phyloP scores from a whole-genome alignment of 2,113 vertebrate species.

The Coracopsis vasa region DNA sequence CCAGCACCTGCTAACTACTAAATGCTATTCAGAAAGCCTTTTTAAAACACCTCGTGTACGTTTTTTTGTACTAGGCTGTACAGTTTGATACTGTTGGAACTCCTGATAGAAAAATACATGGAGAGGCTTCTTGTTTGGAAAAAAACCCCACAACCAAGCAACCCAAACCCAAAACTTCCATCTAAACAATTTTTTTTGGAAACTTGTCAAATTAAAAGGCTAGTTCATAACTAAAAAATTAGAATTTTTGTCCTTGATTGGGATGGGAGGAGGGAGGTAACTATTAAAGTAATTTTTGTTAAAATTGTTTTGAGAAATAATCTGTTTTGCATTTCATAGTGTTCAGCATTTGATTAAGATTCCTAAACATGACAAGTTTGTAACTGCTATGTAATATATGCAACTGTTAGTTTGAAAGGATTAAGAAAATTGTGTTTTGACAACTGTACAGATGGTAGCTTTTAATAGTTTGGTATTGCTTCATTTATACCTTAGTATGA shows the following conservation, averaged over 20 bases:
- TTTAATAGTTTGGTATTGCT: constrained; percentile 49
- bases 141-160: not conserved
- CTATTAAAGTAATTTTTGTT: constrained; percentile 53
- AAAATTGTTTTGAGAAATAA: constrained; percentile 67
- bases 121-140: constrained; percentile 71
- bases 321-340: constrained; percentile 68
- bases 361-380: constrained; percentile 50
- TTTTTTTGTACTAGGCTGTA: constrained; percentile 65
- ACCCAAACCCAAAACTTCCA: not conserved
- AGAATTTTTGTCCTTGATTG: constrained; percentile 44
- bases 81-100: constrained; percentile 68
- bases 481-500: constrained; percentile 57
- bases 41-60: constrained; percentile 57
- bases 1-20: constrained; percentile 87
- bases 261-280: constrained; percentile 32
- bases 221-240: not conserved
- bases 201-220: constrained; percentile 46
- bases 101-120: constrained; percentile 42
- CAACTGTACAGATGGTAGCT: constrained; percentile 60
- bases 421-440: constrained; percentile 38
- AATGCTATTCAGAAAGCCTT: constrained; percentile 73
- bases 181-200: constrained; percentile 46
- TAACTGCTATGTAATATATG: constrained; percentile 68
- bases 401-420: constrained; percentile 36
- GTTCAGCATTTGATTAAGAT: constrained; percentile 52